These are phyloP conservation scores for Pelodytes ibericus DNA, from an alignment of 2,797 vertebrate genomes.

Conservation along the genomic window DNA sequence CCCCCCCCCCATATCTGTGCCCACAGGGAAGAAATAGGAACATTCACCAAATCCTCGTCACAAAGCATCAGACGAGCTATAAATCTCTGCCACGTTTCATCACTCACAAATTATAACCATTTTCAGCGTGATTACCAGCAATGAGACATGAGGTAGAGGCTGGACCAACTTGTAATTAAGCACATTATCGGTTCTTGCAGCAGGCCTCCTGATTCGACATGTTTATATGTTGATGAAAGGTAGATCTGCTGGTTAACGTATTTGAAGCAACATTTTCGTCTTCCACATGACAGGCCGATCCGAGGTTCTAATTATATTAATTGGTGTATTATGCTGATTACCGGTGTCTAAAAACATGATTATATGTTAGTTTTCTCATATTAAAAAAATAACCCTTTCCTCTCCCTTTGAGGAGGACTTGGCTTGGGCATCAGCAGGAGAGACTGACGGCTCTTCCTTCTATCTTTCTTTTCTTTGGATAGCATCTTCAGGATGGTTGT, in stretches of 20 bases:
- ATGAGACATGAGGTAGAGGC: conserved; percentile 24
- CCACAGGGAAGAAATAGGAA: conserved; percentile 41
- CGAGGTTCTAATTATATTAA: conserved; percentile 45
- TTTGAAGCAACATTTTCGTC: conserved; percentile 18
- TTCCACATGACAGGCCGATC: conserved; percentile 28
- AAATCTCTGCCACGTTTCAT: conserved; percentile 54
- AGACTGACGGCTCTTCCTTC: no score
- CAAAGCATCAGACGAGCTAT: conserved; percentile 49
- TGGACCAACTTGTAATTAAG: conserved; percentile 50
- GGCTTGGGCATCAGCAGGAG: no score
- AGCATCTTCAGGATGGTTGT: no score
- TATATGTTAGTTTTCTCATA: conserved; percentile 17
- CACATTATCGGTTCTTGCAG: conserved; percentile 47
- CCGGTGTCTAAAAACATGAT: conserved; percentile 40
- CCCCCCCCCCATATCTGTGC: no score
- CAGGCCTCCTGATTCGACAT: conserved; percentile 24
- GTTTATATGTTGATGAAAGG: conserved; percentile 9
- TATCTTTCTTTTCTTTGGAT: no score
- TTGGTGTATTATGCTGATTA: conserved; percentile 37
- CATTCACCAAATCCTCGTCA: conserved; percentile 47
- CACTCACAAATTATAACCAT: conserved; percentile 48
- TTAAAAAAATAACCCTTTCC: conserved; percentile 19
- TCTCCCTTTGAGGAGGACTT: no score
- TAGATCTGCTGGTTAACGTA: conserved; percentile 4
- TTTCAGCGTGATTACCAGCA: conserved; percentile 50